Evolutionary conservation across 2,113 vertebrate species (phyloP), one percentile per base, ranked within the genome.

Genomic region (Ceyx melanurus): DNA sequence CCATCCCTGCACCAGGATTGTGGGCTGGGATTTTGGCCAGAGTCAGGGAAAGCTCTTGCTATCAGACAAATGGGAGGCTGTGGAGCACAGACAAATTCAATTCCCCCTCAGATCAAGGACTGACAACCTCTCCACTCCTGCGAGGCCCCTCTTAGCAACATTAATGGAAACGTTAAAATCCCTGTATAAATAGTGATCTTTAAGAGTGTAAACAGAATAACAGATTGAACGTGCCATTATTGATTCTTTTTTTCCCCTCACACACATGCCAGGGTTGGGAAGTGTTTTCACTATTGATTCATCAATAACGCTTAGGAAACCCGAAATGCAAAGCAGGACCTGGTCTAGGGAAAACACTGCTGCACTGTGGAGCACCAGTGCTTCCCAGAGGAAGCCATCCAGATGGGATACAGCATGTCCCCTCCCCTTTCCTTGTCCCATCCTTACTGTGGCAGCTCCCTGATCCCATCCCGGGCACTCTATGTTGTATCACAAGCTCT

Each of bases 251-350:
- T 11, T 4, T 3, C 35, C 80, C 60, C 50, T 37, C 75, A 70
- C 91, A 66, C 77, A 22, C 91, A 48, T 15, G 50, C 61, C 72
- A 37, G 92, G 80, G 76, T 75, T 91, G 73, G 86, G 81, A 71
- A 75, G 40, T 13, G 51, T 86, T 91, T 75, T 93, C 78, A 80
- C 79, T 42, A 48, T n/a, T 18, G 42, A 86, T 82, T 91, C 89
- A 80, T 92, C 95, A 87, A 33, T 67, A 96, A 90, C 0, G 23
- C 65, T 84, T 46, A 88, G 88, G 88, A 91, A 92, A 92, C 29
- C 46, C 77, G 31, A 93, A 89, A 93, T 20, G 56, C 65, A 75
- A 71, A 84, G 0, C 40, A 64, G 16, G 37, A 20, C 65, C 68
- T 35, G 2, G 65, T 6, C 26, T 42, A 8, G 65, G 74, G 73